Conservation (phyloP, 2,113 vertebrate genomes). For the Cygnus atratus region DNA sequence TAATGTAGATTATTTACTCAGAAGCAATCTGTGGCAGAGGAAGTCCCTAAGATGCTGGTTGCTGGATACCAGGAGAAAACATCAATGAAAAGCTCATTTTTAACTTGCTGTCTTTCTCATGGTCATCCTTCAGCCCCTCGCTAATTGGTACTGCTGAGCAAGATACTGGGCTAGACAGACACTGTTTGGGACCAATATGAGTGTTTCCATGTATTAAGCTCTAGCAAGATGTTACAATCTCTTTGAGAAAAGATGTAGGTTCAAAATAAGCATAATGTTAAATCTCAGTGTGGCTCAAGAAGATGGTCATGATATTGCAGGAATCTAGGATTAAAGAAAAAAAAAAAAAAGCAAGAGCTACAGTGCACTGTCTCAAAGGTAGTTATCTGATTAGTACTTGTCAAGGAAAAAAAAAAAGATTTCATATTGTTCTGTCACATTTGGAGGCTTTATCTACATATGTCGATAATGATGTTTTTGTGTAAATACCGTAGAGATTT, state of each 20-base stretch:
- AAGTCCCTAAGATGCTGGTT: neutral
- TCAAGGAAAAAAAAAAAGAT: neutral
- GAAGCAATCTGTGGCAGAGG: neutral
- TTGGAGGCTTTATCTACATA: neutral
- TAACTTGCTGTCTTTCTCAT: neutral
- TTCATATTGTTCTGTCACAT: neutral
- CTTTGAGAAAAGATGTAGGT: neutral
- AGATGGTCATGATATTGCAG: neutral
- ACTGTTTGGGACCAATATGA: neutral
- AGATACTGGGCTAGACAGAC: neutral
- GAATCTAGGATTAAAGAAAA: neutral
- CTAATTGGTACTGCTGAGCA: neutral
- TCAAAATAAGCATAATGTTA: neutral
- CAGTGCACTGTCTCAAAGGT: neutral
- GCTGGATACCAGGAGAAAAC: neutral
- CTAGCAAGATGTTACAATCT: neutral
- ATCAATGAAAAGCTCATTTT: neutral
- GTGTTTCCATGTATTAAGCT: neutral
- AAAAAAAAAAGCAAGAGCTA: neutral
- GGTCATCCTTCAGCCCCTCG: neutral
- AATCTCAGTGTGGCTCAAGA: neutral
- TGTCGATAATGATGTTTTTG: neutral
- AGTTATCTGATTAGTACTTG: neutral
- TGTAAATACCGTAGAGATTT: neutral
- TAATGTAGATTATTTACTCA: neutral